A percentile compares a stretch with the other conserved stretches of the same genome.
Evolutionary conservation across 2,888 invertebrate genomes (phyloP).

Genomic region (Meganola albula): DNA sequence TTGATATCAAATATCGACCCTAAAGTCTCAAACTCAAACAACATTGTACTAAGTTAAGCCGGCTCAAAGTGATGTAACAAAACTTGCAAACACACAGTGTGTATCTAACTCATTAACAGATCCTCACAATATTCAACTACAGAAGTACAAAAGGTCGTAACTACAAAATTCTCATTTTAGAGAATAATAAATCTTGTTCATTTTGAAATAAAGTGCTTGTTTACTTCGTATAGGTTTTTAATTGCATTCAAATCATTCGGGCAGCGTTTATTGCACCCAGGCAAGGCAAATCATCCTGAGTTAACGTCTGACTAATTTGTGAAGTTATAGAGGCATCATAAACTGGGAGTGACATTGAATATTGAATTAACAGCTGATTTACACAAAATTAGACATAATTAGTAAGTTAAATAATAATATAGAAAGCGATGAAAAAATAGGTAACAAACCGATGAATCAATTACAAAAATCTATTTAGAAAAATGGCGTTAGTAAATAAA

Average conservation of each 20-base stretch:
- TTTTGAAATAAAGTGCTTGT: conserved; percentile 20
- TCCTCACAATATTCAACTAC: conserved; percentile 42
- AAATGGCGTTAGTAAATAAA: too few relatives aligned
- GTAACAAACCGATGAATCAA: too few relatives aligned
- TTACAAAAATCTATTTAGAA: too few relatives aligned
- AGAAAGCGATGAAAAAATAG: too few relatives aligned
- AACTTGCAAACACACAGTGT: conserved; percentile 65
- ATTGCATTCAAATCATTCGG: conserved; percentile 61
- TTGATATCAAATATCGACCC: conserved; percentile 65
- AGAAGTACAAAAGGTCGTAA: conserved; percentile 12
- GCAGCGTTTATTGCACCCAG: conserved; percentile 72
- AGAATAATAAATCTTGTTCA: conserved; percentile 23
- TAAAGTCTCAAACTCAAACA: conserved; percentile 68
- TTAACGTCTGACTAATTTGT: conserved; percentile 77
- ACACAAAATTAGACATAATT: too few relatives aligned
- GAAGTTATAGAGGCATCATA: conserved; percentile 64
- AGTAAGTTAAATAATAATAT: too few relatives aligned
- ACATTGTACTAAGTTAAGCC: conserved; percentile 70
- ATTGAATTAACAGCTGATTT: conserved; percentile 56
- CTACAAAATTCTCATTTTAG: conserved; percentile 3
- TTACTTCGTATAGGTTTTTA: conserved; percentile 24
- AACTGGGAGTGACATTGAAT: conserved; percentile 46
- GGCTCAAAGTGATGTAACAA: conserved; percentile 70
- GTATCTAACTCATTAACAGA: conserved; percentile 69
- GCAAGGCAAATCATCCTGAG: conserved; percentile 60